A percentile compares a stretch with the other conserved stretches of the same genome.
These are phyloP conservation scores for Sylvilagus floridanus DNA, from an alignment of 2,797 vertebrate species.

Conservation along the genomic window DNA sequence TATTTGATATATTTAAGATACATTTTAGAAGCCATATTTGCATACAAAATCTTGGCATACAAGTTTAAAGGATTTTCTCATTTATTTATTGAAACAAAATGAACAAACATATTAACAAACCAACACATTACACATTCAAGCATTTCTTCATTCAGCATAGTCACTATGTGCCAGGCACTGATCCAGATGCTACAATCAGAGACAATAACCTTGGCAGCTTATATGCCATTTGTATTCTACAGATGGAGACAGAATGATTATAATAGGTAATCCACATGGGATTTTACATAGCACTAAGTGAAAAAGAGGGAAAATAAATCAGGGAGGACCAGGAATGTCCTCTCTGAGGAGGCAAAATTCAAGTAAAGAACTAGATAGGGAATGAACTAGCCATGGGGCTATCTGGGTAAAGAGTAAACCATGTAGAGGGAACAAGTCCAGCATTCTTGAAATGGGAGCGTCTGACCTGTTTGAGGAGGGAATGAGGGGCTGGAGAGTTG, in stretches of 20 bases:
- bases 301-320: constrained; percentile 24
- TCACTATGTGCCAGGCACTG: neutral
- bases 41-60: constrained; percentile 2
- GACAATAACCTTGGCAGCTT: neutral
- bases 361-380: neutral
- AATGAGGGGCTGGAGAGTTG: neutral
- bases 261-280: neutral
- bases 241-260: neutral
- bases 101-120: constrained; percentile 27
- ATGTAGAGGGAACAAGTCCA: neutral
- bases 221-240: neutral
- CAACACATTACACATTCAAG: neutral
- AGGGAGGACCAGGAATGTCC: neutral
- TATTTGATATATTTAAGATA: constrained; percentile 20
- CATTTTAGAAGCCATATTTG: constrained; percentile 31
- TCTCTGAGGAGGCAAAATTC: constrained; percentile 7
- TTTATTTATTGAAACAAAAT: constrained; percentile 58
- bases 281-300: neutral
- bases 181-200: neutral
- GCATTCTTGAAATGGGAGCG: neutral
- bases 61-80: constrained; percentile 21
- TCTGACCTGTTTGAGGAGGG: neutral
- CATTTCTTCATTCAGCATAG: neutral
- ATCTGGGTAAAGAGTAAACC: neutral
- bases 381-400: neutral